Percentiles rank a stretch among this genome's conserved stretches.
Evolutionary conservation across 2,113 vertebrate genomes (phyloP).

Genomic region (Gasterosteus nipponicus): DNA sequence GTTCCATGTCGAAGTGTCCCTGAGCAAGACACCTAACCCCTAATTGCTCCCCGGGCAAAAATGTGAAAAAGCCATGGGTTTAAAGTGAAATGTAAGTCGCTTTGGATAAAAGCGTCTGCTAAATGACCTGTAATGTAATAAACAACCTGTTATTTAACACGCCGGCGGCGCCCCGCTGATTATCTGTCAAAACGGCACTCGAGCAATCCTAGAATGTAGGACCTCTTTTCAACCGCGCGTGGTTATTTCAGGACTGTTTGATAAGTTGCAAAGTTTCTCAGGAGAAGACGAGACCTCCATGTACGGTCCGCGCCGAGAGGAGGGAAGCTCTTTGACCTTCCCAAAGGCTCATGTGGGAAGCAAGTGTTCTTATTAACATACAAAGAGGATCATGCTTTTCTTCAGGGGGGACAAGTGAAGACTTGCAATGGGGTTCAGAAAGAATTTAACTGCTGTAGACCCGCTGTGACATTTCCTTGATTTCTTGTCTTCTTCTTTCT

Average conservation of each 20-base stretch:
- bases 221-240: background rate
- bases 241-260: background rate
- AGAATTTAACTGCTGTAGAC: background rate
- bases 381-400: background rate
- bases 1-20: no score
- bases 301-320: conserved; percentile 71
- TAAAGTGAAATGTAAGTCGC: no score
- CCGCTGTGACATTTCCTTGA: conserved; percentile 6
- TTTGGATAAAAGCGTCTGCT: no score
- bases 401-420: background rate
- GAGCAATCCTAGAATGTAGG: background rate
- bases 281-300: conserved; percentile 60
- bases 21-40: no score
- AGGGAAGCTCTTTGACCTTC: conserved; percentile 43
- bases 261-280: conserved; percentile 20
- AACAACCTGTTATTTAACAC: background rate
- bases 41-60: no score
- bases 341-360: conserved; percentile 9
- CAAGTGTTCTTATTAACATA: background rate
- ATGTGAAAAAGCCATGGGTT: no score
- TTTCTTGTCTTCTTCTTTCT: conserved; percentile 3
- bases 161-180: background rate
- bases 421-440: background rate
- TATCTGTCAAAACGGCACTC: background rate
- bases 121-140: no score